phyloP scores from a whole-genome alignment of 2,888 invertebrate species.

The Asteroscopus sphinx region DNA sequence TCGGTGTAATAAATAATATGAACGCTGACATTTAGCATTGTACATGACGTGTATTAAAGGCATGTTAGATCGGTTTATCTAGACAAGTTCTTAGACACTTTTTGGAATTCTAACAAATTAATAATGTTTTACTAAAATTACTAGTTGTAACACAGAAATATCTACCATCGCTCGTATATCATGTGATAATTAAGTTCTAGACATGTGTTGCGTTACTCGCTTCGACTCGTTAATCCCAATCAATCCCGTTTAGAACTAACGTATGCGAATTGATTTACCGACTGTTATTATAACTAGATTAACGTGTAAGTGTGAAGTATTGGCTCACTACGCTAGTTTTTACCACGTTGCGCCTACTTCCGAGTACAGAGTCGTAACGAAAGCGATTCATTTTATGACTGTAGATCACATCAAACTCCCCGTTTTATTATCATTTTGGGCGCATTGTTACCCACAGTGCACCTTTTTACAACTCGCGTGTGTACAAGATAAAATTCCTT shows the following conservation, averaged over 20 bases:
- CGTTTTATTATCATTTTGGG: slow-evolving; percentile 63
- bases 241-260: slow-evolving; percentile 48
- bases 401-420: slow-evolving; percentile 39
- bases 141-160: slow-evolving; percentile 23
- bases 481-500: slow-evolving; percentile 70
- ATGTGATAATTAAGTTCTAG: slow-evolving; percentile 42
- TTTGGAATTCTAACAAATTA: slow-evolving; percentile 46
- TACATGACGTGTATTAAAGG: slow-evolving; percentile 16
- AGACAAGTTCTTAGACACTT: slow-evolving; percentile 59
- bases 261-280: slow-evolving; percentile 52
- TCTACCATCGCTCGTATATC: slow-evolving; percentile 26
- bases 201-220: slow-evolving; percentile 45
- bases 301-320: slow-evolving; percentile 45
- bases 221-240: slow-evolving; percentile 57
- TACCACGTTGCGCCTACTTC: slow-evolving; percentile 31
- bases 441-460: slow-evolving; percentile 56
- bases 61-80: slow-evolving; percentile 55
- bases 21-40: slow-evolving; percentile 25
- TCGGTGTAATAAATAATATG: slow-evolving; percentile 27
- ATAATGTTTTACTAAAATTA: slow-evolving; percentile 30
- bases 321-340: slow-evolving; percentile 35
- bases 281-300: slow-evolving; percentile 53
- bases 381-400: slow-evolving; percentile 46
- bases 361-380: slow-evolving; percentile 36
- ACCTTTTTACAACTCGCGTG: slow-evolving; percentile 53